Base-by-base conservation (phyloP, 2,888 invertebrate species). In the Drosophila affinis region DNA sequence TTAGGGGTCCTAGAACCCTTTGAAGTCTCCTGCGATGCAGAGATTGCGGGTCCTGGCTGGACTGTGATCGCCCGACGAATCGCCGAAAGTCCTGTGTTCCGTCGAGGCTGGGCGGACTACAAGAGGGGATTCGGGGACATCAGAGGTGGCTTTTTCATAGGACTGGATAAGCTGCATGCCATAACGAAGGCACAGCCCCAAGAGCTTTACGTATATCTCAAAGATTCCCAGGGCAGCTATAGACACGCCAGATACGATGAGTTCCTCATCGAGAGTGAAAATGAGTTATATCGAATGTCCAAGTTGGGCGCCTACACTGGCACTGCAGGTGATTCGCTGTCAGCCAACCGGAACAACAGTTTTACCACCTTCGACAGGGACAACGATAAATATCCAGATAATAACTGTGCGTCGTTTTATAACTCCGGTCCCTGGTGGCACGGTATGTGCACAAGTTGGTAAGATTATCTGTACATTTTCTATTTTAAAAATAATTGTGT, bases 91-190 rank as follows among this genome's bases (percentile, higher is more conserved):
- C 24, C 24, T 24, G 24, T 24, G 24, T 24, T 24, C 24, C 5
- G 0, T 24, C 24, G 24, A 24, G 5, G 92, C 49, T 95, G 95
- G 95, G 85, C 92, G 0, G 94, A 94, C 58, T 95, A 95, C 86
- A 94, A 94, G 79, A 87, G 92, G 46, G 95, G 95, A 9, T 95
- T 95, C 81, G 95, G 95, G 1, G 94, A 95, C 82, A 90, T 95
- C n/a, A 93, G 93, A 0, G 93, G 94, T 0, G 95, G 95, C 87
- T 95, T 95, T 87, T 95, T 95, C 94, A 91, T 95, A n/a, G 95
- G 95, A 2, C 87, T 95, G 73, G 95, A 95, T 74, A 94, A 95
- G 76, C 91, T 95, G 2, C 93, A 95, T 87, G 93, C 91, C 3
- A 57, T 89, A 32, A 90, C 89, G 12, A 67, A 78, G 6, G 77